Evolutionary conservation across 2,888 invertebrate species (phyloP), one percentile per base, ranked within the genome.

Genomic region (Neria commutata): DNA sequence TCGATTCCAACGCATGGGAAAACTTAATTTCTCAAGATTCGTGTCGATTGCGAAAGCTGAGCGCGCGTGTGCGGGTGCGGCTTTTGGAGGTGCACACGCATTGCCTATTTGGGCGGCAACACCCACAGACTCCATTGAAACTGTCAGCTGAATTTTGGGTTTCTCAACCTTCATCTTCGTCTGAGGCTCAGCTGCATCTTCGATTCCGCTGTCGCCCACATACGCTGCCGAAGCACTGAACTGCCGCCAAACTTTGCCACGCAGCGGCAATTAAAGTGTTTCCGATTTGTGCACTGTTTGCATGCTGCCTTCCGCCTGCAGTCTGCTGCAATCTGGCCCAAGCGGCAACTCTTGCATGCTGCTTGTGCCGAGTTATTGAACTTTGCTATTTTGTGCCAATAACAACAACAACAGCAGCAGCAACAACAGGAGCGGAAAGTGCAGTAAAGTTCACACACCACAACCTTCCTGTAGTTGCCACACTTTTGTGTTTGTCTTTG

Each of bases 311-410:
- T n/a, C n/a, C n/a, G n/a, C n/a, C n/a, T n/a, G n/a, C n/a, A n/a
- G n/a, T n/a, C 16, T 37, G 37, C 37, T 37, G 37, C 37, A 29
- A 11, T n/a, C 8, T 33, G 24, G 24, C 40, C n/a, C 14, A 25
- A 37, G 33, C 33, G 24, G 25, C 21, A 42, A 50, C 11, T 42
- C 29, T 47, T 57, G 57, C 57, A 54, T 51, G 42, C 42, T 49
- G 49, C 55, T 25, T 37, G 19, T 37, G 37, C 37, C 17, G 37
- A 52, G 57, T 57, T 57, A 53, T 57, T 57, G 57, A 57, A 57
- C 57, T 53, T 57, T 57, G 49, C 46, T 53, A 57, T 57, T 57
- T 57, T 8, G 29, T 6, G 53, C 45, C 26, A 17, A 25, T 46
- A n/a, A 23, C 48, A 54, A 40, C 17, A 26, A 33, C 53, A 42